These are phyloP conservation scores for Hippocampus abdominalis DNA, from an alignment of 2,113 vertebrate genomes.

Conservation along the genomic window DNA sequence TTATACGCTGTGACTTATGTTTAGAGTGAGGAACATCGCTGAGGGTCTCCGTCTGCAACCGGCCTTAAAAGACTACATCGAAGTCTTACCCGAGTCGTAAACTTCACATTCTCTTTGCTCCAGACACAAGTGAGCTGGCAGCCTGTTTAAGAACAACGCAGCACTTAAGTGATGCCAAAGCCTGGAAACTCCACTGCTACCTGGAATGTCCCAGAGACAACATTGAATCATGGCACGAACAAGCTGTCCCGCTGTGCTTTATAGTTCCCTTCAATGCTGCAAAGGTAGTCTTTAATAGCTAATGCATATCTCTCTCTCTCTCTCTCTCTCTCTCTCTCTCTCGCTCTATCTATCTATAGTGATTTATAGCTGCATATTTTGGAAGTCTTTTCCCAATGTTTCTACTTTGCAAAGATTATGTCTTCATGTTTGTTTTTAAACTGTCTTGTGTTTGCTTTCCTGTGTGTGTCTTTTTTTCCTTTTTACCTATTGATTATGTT, in stretches of 20 bases:
- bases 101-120: constrained; percentile 18
- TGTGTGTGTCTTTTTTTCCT: too few relatives aligned
- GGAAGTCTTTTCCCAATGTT: too few relatives aligned
- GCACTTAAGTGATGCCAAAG: constrained; percentile 39
- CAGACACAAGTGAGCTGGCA: constrained; percentile 35
- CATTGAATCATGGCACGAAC: constrained; percentile 28
- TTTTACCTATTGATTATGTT: too few relatives aligned
- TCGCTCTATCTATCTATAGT: too few relatives aligned
- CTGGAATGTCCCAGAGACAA: constrained; percentile 19
- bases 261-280: constrained; percentile 14
- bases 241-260: constrained; percentile 19
- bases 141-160: constrained; percentile 21
- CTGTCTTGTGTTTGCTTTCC: too few relatives aligned
- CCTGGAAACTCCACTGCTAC: constrained; percentile 33
- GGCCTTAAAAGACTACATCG: constrained; percentile 54
- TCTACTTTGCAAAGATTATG: too few relatives aligned
- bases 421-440: too few relatives aligned
- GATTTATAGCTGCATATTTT: too few relatives aligned
- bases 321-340: not conserved
- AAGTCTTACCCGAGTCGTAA: constrained; percentile 39
- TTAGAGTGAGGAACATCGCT: constrained; percentile 43
- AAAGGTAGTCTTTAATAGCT: constrained; percentile 15
- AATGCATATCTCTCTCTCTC: constrained; percentile 26
- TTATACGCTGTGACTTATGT: constrained; percentile 45
- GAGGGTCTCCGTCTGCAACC: constrained; percentile 29